phyloP scores from a whole-genome alignment of 2,797 vertebrate species.

The Pseudochirops cupreus region DNA sequence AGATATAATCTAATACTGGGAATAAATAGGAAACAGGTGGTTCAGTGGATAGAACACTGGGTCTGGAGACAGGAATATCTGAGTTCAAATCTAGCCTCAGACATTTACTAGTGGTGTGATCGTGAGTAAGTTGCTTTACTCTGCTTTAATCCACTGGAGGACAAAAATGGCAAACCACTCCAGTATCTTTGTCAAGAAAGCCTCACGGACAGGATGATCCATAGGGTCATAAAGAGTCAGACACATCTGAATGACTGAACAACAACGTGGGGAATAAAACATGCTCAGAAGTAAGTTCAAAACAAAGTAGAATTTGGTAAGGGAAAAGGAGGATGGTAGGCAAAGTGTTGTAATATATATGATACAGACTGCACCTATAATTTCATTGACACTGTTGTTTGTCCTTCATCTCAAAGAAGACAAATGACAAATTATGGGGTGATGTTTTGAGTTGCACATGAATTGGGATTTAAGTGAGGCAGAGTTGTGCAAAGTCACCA shows the following conservation, averaged over 20 bases:
- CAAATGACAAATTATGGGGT: not conserved
- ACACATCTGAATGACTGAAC: not conserved
- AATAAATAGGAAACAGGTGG: not conserved
- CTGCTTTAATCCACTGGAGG: not conserved
- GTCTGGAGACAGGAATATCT: not conserved
- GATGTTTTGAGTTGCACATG: not conserved
- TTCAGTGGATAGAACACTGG: not conserved
- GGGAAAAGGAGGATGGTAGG: not conserved
- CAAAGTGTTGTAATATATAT: not conserved
- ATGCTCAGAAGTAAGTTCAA: not conserved
- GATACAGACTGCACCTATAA: not conserved
- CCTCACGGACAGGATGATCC: not conserved
- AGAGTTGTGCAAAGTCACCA: not conserved
- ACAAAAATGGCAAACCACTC: no score
- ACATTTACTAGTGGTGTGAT: not conserved
- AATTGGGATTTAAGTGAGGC: no score
- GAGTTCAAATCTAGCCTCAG: not conserved
- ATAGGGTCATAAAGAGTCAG: not conserved
- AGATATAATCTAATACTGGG: not conserved
- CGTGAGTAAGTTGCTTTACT: not conserved
- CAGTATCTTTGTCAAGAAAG: not conserved
- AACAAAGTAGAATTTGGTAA: not conserved
- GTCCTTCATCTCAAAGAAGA: not conserved
- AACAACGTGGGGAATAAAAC: not conserved
- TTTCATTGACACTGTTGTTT: not conserved